Evolutionary conservation across 2,888 invertebrate genomes (phyloP).

Genomic region (Spisula solida): DNA sequence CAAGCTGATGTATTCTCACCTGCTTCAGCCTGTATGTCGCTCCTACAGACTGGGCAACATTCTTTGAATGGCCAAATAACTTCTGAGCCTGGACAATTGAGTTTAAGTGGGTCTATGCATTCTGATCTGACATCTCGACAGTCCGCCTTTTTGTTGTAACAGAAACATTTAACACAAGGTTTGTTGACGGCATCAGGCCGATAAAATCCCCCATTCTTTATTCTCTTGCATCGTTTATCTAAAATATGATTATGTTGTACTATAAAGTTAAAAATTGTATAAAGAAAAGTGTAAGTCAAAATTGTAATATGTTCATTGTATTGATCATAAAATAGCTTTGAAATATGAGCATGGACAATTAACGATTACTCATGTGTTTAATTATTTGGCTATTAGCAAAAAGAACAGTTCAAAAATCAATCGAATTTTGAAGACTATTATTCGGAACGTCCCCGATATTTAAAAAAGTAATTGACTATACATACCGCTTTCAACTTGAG

Average conservation of each 20-base stretch:
- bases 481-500: slow-evolving; percentile 51
- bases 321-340: neutral
- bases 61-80: slow-evolving; percentile 57
- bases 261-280: neutral
- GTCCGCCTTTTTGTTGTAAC: slow-evolving; percentile 46
- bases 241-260: slow-evolving; percentile 23
- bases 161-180: slow-evolving; percentile 64
- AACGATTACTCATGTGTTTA: neutral
- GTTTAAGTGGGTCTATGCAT: slow-evolving; percentile 36
- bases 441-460: no score
- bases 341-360: neutral
- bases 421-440: neutral
- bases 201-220: slow-evolving; percentile 55
- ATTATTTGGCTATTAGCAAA: neutral
- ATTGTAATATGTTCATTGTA: neutral
- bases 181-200: slow-evolving; percentile 56
- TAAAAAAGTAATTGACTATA: neutral
- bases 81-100: slow-evolving; percentile 49
- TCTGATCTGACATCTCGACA: slow-evolving; percentile 45
- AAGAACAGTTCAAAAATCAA: neutral
- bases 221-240: slow-evolving; percentile 41
- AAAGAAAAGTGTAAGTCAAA: neutral
- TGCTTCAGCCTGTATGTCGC: slow-evolving; percentile 46
- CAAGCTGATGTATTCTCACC: slow-evolving; percentile 65
- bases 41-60: slow-evolving; percentile 60